Evolutionary conservation across 2,797 vertebrate genomes (phyloP).

Genomic region (Gymnocypris eckloni): DNA sequence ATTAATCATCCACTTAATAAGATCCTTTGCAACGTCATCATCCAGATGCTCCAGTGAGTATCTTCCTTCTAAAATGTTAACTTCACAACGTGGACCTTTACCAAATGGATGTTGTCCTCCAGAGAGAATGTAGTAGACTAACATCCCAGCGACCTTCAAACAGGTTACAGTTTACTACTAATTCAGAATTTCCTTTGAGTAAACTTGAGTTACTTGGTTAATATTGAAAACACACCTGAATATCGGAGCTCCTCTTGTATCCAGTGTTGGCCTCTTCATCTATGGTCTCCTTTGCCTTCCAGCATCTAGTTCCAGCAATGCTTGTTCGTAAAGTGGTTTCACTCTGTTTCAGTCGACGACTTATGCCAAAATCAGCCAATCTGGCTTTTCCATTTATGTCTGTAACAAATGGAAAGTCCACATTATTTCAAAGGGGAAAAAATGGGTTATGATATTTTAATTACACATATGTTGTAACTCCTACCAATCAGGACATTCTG

Average conservation of each 20-base stretch:
- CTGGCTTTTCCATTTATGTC: slow-evolving; percentile 61
- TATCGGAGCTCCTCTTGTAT: slow-evolving; percentile 69
- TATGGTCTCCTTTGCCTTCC: slow-evolving; percentile 72
- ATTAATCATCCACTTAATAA: slow-evolving; percentile 71
- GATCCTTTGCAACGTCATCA: no score
- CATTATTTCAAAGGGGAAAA: no score
- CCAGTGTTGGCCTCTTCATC: background rate
- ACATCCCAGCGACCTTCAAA: no score
- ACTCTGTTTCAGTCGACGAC: slow-evolving; percentile 59
- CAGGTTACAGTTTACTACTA: no score
- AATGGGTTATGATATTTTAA: no score
- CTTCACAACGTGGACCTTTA: no score
- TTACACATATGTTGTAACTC: background rate
- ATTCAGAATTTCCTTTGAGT: no score
- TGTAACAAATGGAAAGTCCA: slow-evolving; percentile 31
- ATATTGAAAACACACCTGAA: slow-evolving; percentile 36
- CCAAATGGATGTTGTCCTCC: no score
- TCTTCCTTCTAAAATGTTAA: no score
- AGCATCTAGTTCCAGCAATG: slow-evolving; percentile 69
- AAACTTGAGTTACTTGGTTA: no score
- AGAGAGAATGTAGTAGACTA: no score
- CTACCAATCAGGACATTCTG: slow-evolving; percentile 76
- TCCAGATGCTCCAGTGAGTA: no score
- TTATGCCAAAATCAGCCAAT: slow-evolving; percentile 74
- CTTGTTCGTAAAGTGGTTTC: slow-evolving; percentile 65